Conservation (phyloP, 2,888 invertebrate species). For the Coelopa pilipes region DNA sequence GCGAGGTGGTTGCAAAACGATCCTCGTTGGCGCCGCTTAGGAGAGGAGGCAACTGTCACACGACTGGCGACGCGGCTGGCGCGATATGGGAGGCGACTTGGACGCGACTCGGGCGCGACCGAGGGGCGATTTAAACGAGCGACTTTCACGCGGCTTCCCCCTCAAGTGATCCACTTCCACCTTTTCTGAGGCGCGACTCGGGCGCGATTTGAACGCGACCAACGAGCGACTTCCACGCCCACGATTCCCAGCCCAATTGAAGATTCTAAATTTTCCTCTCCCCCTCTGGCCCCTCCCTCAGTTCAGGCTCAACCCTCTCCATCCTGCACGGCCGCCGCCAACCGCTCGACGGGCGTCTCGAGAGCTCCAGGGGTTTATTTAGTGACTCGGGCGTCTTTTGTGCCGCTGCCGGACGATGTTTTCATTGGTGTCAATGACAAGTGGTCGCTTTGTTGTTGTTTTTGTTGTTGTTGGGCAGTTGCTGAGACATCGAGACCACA, state of each 20-base stretch:
- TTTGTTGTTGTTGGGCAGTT: background rate
- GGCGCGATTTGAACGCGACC: background rate
- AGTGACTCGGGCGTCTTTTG: background rate
- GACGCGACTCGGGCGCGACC: no score
- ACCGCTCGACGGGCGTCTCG: no score
- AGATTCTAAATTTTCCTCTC: background rate
- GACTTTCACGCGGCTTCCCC: background rate
- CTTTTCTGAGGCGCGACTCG: no score
- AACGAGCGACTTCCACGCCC: background rate
- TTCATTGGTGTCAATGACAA: conserved; percentile 1
- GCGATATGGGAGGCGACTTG: no score
- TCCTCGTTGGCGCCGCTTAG: no score
- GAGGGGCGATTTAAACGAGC: no score
- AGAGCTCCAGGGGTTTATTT: background rate
- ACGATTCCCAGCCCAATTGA: background rate
- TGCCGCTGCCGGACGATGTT: background rate
- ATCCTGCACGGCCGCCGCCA: background rate
- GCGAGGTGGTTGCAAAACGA: no score
- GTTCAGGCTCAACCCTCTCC: no score
- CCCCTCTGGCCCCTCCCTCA: background rate
- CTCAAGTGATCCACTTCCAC: no score
- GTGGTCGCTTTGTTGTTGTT: conserved; percentile 2
- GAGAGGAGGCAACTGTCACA: no score
- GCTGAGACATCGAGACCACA: background rate
- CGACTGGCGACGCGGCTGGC: no score